phyloP scores from a whole-genome alignment of 2,113 vertebrate species.

The Capreolus pygargus region DNA sequence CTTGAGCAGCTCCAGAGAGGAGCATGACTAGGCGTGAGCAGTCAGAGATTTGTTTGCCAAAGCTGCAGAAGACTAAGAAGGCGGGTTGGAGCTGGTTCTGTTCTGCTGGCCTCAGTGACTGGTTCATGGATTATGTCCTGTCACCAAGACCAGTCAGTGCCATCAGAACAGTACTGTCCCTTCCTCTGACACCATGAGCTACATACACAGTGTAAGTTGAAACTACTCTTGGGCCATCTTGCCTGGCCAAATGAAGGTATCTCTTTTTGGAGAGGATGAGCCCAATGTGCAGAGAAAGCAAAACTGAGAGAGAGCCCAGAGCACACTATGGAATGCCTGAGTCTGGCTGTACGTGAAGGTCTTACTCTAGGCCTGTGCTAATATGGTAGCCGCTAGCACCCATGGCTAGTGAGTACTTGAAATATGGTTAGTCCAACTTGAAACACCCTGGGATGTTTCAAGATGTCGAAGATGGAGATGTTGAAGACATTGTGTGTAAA shows the following conservation, averaged over 20 bases:
- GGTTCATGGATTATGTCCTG: background rate
- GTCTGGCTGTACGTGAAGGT: background rate
- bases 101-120: background rate
- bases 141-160: background rate
- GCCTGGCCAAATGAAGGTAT: background rate
- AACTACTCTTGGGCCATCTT: background rate
- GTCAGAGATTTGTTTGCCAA: background rate
- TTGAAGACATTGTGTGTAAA: background rate
- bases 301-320: background rate
- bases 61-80: background rate
- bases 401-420: background rate
- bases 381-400: too few species aligned
- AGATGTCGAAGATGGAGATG: background rate
- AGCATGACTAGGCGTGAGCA: background rate
- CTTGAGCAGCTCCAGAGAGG: background rate
- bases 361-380: background rate
- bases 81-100: background rate
- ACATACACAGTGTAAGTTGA: background rate
- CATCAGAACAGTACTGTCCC: background rate
- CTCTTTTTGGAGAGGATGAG: background rate
- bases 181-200: background rate
- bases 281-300: background rate
- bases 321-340: background rate
- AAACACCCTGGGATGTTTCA: background rate
- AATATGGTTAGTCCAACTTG: background rate